Percentiles rank a stretch among this genome's conserved stretches.
These are phyloP conservation scores for Aporrectodea caliginosa DNA, from an alignment of 1,140 invertebrate species.

Conservation along the genomic window DNA sequence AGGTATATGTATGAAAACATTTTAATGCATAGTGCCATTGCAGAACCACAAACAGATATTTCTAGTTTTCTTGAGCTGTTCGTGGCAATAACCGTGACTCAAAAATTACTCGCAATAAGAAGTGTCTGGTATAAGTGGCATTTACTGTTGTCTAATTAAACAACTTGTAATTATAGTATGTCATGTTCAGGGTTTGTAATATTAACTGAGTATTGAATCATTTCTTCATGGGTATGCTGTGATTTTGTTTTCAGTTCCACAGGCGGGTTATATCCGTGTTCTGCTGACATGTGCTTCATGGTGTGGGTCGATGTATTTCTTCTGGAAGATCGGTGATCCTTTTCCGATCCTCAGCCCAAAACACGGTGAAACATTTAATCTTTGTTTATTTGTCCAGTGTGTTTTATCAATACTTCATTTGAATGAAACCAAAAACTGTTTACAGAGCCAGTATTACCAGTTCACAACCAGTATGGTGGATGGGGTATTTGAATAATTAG, in stretches of 20 bases:
- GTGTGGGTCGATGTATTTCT: conserved; percentile 88
- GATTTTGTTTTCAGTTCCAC: conserved; percentile 63
- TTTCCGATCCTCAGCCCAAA: conserved; percentile 94
- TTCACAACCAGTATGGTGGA: background rate
- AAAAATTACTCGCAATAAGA: too few species aligned
- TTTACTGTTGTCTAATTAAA: too few species aligned
- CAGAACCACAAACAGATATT: too few species aligned
- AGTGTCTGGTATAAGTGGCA: too few species aligned
- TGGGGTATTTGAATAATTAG: too few species aligned
- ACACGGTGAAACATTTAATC: conserved; percentile 64
- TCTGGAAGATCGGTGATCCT: conserved; percentile 99
- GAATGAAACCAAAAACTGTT: background rate
- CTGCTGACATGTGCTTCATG: conserved; percentile 79
- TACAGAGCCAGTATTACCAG: background rate
- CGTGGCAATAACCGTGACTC: too few species aligned
- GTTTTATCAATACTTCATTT: background rate
- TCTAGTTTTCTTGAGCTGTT: too few species aligned
- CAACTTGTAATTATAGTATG: too few species aligned
- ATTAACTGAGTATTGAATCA: too few species aligned
- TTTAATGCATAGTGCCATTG: too few species aligned
- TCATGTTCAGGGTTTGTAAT: too few species aligned
- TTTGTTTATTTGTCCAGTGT: background rate
- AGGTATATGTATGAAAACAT: background rate
- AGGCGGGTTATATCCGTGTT: conserved; percentile 54
- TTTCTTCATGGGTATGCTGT: too few species aligned